phyloP scores from a whole-genome alignment of 1,140 invertebrate species.

The Patella vulgata region DNA sequence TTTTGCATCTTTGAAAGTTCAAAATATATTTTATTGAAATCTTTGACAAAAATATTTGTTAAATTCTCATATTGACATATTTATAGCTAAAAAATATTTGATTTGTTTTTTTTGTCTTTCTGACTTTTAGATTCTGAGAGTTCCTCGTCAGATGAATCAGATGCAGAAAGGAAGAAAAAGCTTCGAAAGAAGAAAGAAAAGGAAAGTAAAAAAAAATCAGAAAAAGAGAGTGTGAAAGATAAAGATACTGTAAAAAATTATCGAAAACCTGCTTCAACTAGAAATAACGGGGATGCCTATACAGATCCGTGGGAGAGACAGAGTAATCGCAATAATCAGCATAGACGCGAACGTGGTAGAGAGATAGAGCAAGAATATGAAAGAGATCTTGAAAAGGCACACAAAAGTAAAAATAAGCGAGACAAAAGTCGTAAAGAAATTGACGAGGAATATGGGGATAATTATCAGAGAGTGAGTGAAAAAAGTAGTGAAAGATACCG shows the following conservation, averaged over 20 bases:
- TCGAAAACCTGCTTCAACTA: too few species aligned
- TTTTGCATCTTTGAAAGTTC: too few species aligned
- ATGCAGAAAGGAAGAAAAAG: constrained; percentile 22
- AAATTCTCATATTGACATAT: too few species aligned
- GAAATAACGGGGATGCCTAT: too few species aligned
- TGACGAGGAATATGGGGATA: background rate
- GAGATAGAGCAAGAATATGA: background rate
- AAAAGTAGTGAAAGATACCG: constrained; percentile 17
- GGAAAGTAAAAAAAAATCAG: constrained; percentile 26
- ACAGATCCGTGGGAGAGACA: background rate
- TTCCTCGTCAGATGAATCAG: constrained; percentile 14
- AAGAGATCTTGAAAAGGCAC: background rate
- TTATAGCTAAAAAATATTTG: too few species aligned
- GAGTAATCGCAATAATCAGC: background rate
- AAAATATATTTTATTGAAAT: too few species aligned
- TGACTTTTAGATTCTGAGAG: constrained; percentile 14
- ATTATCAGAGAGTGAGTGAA: constrained; percentile 6
- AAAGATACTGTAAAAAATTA: too few species aligned
- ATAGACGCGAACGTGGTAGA: background rate
- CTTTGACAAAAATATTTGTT: too few species aligned
- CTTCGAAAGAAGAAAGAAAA: constrained; percentile 40
- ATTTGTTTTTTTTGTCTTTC: too few species aligned
- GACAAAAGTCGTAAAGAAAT: constrained; percentile 8
- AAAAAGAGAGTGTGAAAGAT: too few species aligned
- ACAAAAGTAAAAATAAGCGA: background rate